These are phyloP conservation scores for Arge pagana DNA, from an alignment of 2,888 invertebrate genomes.

Conservation along the genomic window DNA sequence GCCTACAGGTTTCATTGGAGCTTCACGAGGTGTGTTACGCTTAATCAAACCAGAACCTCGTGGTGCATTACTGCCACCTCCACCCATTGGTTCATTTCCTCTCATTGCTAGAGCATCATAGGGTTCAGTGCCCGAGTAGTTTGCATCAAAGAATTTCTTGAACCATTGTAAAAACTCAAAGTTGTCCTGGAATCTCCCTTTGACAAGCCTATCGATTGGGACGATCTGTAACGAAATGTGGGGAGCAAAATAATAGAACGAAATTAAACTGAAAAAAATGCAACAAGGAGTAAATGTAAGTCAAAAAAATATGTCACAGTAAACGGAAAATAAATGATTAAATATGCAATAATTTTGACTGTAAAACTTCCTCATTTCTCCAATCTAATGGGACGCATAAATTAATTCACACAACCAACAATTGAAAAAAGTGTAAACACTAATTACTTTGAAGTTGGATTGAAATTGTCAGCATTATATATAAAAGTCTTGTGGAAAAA, in stretches of 20 bases:
- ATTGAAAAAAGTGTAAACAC: background rate
- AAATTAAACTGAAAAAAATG: too few relatives aligned
- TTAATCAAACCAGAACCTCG: conserved; percentile 60
- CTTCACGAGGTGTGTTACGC: conserved; percentile 59
- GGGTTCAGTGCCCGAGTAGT: conserved; percentile 87
- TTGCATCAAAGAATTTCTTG: conserved; percentile 99
- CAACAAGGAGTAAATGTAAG: conserved; percentile 12
- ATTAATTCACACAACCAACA: too few relatives aligned
- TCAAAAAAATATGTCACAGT: conserved; percentile 52
- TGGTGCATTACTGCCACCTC: conserved; percentile 69
- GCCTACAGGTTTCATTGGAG: conserved; percentile 65
- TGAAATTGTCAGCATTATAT: too few relatives aligned
- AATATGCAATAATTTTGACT: conserved; percentile 30
- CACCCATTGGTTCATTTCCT: conserved; percentile 84
- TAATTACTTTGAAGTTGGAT: background rate
- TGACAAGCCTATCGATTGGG: conserved; percentile 92
- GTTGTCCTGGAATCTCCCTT: conserved; percentile 99
- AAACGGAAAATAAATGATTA: conserved; percentile 35
- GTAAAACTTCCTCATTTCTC: too few relatives aligned
- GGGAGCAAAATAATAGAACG: conserved; percentile 12
- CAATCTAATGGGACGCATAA: too few relatives aligned
- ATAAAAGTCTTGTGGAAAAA: too few relatives aligned
- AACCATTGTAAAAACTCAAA: conserved; percentile 99
- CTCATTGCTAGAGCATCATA: conserved; percentile 90
- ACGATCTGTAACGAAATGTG: conserved; percentile 73